Conservation (phyloP, 2,113 vertebrate species). For the Engraulis encrasicolus region DNA sequence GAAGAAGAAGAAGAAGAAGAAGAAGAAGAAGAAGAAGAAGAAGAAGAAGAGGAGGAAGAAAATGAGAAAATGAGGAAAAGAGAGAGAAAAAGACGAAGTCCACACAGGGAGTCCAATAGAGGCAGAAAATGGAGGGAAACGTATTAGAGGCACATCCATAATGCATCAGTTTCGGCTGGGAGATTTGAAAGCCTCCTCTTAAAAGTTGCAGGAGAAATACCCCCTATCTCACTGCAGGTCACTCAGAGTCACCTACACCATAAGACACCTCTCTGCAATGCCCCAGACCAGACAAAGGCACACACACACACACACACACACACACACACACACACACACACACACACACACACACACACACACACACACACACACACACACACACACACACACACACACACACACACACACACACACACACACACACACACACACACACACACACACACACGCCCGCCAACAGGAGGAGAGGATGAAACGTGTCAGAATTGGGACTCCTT, state of each 20-base stretch:
- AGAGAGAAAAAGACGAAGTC: background rate
- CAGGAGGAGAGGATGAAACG: no score
- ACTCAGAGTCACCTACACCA: constrained; percentile 19
- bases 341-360: background rate
- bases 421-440: no score
- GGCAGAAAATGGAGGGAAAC: constrained; percentile 6
- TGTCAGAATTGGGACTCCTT: no score
- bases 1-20: background rate
- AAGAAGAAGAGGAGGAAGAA: background rate
- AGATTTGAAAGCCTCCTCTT: constrained; percentile 55
- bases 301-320: background rate
- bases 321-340: constrained; percentile 1
- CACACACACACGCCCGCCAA: no score
- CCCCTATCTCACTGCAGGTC: constrained; percentile 52
- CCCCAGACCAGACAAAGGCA: background rate
- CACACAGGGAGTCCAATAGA: background rate
- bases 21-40: background rate
- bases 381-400: background rate
- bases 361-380: background rate
- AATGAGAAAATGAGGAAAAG: background rate
- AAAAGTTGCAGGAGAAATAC: constrained; percentile 57
- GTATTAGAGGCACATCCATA: constrained; percentile 54
- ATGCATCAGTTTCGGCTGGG: constrained; percentile 59
- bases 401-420: background rate
- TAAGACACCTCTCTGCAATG: background rate